Percentiles rank a stretch among this genome's conserved stretches.
These are phyloP conservation scores for Callyntrura guangdongensis DNA, from an alignment of 2,888 invertebrate genomes.

Conservation along the genomic window DNA sequence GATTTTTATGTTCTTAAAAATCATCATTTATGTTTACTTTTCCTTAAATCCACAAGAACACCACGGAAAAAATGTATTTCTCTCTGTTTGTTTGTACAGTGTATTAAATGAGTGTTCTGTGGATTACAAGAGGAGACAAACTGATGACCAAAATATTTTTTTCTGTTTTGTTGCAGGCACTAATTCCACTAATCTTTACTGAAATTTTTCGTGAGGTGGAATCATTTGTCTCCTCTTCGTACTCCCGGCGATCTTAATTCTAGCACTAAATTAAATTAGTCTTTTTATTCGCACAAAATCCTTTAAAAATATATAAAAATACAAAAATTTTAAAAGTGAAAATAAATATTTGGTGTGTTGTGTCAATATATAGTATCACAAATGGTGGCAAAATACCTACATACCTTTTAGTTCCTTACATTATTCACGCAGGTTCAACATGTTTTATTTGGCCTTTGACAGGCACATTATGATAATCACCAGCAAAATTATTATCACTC, in stretches of 20 bases:
- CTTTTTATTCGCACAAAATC: too few species aligned
- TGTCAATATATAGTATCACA: neutral
- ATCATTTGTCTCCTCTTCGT: constrained; percentile 83
- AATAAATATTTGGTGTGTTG: constrained; percentile 48
- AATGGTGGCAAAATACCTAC: too few species aligned
- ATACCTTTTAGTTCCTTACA: too few species aligned
- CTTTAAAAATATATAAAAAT: constrained; percentile 42
- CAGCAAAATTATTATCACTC: neutral
- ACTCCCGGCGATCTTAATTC: constrained; percentile 45
- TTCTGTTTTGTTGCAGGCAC: constrained; percentile 80
- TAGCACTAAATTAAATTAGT: too few species aligned
- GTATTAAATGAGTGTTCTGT: constrained; percentile 65
- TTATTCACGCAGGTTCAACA: too few species aligned
- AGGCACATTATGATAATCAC: too few species aligned
- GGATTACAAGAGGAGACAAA: constrained; percentile 77
- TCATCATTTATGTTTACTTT: too few species aligned
- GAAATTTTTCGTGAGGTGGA: constrained; percentile 83
- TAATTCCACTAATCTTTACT: constrained; percentile 80
- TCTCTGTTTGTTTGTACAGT: constrained; percentile 15
- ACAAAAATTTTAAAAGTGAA: constrained; percentile 10
- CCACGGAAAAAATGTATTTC: neutral
- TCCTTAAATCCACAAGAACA: constrained; percentile 66
- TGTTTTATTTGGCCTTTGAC: neutral
- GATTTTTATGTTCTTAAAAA: neutral
- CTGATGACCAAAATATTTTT: constrained; percentile 65